phyloP scores from a whole-genome alignment of 2,797 vertebrate genomes.

The Limosa lapponica region DNA sequence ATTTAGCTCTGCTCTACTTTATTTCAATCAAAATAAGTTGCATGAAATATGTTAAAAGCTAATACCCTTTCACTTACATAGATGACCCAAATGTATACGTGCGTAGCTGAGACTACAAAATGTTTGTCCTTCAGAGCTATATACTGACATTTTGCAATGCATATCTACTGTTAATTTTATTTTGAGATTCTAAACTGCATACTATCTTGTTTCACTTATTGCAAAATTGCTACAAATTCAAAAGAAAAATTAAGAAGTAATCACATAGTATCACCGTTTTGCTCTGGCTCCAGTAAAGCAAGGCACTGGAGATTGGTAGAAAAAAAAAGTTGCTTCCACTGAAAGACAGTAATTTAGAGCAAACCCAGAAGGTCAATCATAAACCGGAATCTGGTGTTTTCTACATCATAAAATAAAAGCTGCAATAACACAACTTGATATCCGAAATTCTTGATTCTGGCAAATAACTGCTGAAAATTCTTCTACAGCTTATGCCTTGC shows the following conservation, averaged over 20 bases:
- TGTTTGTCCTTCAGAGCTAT: neutral
- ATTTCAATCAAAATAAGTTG: neutral
- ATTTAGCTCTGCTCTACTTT: neutral
- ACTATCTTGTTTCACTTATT: neutral
- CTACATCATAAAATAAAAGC: neutral
- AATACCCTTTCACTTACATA: neutral
- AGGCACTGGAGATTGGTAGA: neutral
- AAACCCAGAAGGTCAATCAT: neutral
- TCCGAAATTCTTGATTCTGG: neutral
- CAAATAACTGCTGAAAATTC: neutral
- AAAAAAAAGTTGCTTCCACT: neutral
- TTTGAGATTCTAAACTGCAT: neutral
- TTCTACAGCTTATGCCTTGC: neutral
- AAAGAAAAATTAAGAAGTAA: neutral
- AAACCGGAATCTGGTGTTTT: neutral
- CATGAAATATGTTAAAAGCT: neutral
- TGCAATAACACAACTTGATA: neutral
- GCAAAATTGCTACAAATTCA: neutral
- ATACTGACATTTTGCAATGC: neutral
- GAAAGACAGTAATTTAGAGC: neutral
- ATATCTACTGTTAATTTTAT: neutral
- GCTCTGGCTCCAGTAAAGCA: neutral
- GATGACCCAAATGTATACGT: neutral
- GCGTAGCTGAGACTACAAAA: neutral
- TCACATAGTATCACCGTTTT: neutral